Conservation (phyloP, 2,113 vertebrate genomes). For the Clarias gariepinus region DNA sequence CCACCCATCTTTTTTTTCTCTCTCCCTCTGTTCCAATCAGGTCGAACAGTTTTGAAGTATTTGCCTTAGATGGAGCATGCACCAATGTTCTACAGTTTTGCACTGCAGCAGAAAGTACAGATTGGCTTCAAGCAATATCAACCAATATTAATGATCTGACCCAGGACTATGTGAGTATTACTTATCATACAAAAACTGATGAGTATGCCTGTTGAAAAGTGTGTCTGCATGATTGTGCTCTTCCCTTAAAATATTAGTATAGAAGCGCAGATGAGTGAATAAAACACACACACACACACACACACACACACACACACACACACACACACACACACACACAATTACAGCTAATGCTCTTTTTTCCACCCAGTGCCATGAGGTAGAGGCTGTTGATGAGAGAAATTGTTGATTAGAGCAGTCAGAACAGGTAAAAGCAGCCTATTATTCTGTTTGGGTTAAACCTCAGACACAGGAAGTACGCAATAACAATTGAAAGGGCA, state of each 20-base stretch:
- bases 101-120: conserved; percentile 85
- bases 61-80: conserved; percentile 82
- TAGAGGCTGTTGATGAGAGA: conserved; percentile 3
- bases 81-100: conserved; percentile 88
- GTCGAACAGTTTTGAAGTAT: conserved; percentile 87
- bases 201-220: not conserved
- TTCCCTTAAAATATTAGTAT: not conserved
- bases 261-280: not conserved
- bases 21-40: conserved; percentile 67
- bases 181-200: not conserved
- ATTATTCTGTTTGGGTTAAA: conserved; percentile 31
- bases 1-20: conserved; percentile 12
- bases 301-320: no score
- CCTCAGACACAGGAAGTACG: not conserved
- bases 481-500: conserved; percentile 17
- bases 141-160: conserved; percentile 86
- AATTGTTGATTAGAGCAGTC: conserved; percentile 36
- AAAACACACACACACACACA: not conserved
- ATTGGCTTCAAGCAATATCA: conserved; percentile 91
- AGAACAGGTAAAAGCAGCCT: conserved; percentile 33
- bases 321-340: not conserved
- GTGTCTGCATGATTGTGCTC: not conserved
- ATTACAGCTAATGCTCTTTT: conserved; percentile 29
- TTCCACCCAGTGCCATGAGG: conserved; percentile 9
- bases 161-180: conserved; percentile 84